Conservation (phyloP, 2,888 invertebrate genomes). For the Saturnia pavonia region DNA sequence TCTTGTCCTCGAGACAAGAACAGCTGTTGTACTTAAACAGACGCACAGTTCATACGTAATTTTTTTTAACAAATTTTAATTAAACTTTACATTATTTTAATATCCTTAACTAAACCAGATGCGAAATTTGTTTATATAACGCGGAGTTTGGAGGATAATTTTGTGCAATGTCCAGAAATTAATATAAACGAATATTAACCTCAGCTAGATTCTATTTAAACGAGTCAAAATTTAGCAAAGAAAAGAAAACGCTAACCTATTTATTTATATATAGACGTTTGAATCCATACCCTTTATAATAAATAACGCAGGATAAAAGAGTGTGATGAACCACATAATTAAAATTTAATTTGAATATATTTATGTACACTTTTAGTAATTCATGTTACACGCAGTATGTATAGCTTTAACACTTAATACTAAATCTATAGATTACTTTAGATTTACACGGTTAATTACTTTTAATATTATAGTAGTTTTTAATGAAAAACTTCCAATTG, state of each 20-base stretch:
- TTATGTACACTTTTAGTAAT: neutral
- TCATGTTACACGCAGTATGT: neutral
- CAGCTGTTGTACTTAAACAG: too few species aligned
- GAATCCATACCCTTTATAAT: neutral
- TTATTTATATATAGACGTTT: neutral
- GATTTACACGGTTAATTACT: neutral
- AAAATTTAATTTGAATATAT: neutral
- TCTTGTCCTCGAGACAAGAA: too few species aligned
- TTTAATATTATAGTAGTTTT: neutral
- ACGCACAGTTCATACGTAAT: too few species aligned
- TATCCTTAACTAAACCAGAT: too few species aligned
- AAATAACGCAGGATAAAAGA: slow-evolving; percentile 3
- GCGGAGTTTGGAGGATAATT: too few species aligned
- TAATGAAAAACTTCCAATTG: neutral
- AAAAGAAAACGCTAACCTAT: neutral
- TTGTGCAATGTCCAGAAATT: too few species aligned
- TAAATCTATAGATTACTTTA: neutral
- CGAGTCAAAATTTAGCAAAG: neutral
- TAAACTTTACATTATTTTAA: too few species aligned
- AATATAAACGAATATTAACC: too few species aligned
- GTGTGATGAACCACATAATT: neutral
- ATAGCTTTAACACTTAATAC: neutral
- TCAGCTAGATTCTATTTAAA: neutral
- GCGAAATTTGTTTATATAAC: too few species aligned
- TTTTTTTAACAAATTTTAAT: too few species aligned